These are phyloP conservation scores for Falco peregrinus DNA, from an alignment of 2,797 vertebrate genomes.

Conservation along the genomic window DNA sequence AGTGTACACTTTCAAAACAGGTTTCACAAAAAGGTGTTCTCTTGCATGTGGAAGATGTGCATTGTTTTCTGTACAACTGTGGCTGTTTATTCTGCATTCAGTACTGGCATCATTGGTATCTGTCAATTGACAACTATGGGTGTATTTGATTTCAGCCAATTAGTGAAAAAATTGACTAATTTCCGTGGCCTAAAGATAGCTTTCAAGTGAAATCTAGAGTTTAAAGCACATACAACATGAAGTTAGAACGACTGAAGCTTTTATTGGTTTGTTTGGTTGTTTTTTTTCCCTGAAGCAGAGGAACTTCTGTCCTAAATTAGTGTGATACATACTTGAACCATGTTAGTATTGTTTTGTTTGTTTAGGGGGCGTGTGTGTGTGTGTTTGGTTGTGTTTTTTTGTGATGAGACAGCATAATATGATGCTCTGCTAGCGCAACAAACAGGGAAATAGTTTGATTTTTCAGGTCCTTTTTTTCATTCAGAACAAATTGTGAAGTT, in stretches of 20 bases:
- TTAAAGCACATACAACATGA: not conserved
- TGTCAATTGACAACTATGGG: not conserved
- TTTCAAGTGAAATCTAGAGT: not conserved
- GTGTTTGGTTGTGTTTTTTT: not conserved
- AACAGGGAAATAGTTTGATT: not conserved
- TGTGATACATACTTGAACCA: not conserved
- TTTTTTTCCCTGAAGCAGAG: rapidly evolving
- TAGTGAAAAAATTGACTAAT: not conserved
- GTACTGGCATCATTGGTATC: not conserved
- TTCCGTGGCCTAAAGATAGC: not conserved
- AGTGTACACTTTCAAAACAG: not conserved
- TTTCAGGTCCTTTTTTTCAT: not conserved
- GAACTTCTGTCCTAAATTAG: not conserved
- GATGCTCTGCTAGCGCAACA: not conserved
- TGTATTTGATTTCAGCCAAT: not conserved
- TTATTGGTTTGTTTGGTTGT: not conserved
- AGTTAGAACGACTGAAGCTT: not conserved
- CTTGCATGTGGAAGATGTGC: not conserved
- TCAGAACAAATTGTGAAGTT: not conserved
- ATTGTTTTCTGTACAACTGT: not conserved
- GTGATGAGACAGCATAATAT: not conserved
- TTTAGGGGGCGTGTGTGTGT: not conserved
- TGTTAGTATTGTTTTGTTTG: not conserved
- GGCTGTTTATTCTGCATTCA: not conserved
- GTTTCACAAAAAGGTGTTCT: not conserved